Conservation (phyloP, 92 coral and sea anemone genomes). For the Montipora capitata region DNA sequence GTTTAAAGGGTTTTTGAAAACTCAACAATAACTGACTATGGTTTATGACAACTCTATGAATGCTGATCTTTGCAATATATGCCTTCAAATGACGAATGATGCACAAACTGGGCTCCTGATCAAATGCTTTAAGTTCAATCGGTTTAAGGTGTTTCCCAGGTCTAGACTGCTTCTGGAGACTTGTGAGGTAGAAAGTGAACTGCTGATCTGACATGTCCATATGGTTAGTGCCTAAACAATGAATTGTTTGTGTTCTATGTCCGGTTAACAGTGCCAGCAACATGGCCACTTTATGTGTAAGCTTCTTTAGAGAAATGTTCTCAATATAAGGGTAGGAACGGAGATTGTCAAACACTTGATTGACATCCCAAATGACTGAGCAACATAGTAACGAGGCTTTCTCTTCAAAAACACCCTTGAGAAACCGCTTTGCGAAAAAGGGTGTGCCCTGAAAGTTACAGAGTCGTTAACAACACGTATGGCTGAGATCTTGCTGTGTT, state of each 20-base stretch:
- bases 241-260: constrained; percentile 59
- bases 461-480: constrained; percentile 16
- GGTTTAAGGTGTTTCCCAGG: constrained; percentile 50
- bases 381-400: constrained; percentile 58
- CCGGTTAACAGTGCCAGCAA: constrained; percentile 59
- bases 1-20: background rate
- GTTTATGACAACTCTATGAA: background rate
- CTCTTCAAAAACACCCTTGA: constrained; percentile 60
- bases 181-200: constrained; percentile 47
- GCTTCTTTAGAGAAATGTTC: constrained; percentile 17
- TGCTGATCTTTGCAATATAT: background rate
- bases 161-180: constrained; percentile 60
- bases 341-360: constrained; percentile 49
- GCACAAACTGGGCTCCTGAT: background rate
- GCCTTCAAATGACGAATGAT: background rate
- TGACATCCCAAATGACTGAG: constrained; percentile 55
- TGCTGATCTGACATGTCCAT: constrained; percentile 33
- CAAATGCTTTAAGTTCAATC: background rate
- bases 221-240: constrained; percentile 33
- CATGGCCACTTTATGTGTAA: constrained; percentile 57
- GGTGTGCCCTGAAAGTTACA: constrained; percentile 55
- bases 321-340: constrained; percentile 38
- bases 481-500: constrained; percentile 58
- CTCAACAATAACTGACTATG: background rate
- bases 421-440: constrained; percentile 53